Evolutionary conservation across 2,113 vertebrate species (phyloP).

Genomic region (Athene cunicularia): DNA sequence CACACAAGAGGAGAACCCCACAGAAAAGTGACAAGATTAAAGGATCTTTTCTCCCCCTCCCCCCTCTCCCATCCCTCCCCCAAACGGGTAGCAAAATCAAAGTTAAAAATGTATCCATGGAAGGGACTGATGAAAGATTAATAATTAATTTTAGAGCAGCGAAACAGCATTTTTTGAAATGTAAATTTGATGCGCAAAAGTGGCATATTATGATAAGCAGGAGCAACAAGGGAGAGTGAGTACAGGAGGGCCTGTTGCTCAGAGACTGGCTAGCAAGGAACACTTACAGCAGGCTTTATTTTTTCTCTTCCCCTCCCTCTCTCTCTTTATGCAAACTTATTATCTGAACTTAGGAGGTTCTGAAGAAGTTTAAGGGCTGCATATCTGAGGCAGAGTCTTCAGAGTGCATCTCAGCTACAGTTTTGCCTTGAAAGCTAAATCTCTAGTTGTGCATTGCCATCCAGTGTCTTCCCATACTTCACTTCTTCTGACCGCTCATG

Average conservation of each 20-base stretch:
- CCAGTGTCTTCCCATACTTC: slow-evolving; percentile 32
- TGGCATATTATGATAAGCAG: slow-evolving; percentile 71
- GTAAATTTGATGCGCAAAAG: slow-evolving; percentile 75
- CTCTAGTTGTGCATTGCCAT: slow-evolving; percentile 52
- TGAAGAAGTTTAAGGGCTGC: slow-evolving; percentile 52
- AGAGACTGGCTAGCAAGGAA: slow-evolving; percentile 56
- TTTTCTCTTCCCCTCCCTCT: slow-evolving; percentile 18
- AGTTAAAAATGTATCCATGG: slow-evolving; percentile 74
- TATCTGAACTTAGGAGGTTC: slow-evolving; percentile 38
- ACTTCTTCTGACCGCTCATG: slow-evolving; percentile 8
- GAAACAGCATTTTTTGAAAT: slow-evolving; percentile 77
- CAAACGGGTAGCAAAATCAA: slow-evolving; percentile 69
- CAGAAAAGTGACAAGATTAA: slow-evolving; percentile 70
- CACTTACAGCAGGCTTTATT: slow-evolving; percentile 10
- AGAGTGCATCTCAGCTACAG: background rate
- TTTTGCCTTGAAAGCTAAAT: slow-evolving; percentile 28
- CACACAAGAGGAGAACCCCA: slow-evolving; percentile 38
- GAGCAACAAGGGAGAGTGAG: slow-evolving; percentile 50
- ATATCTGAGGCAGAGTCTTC: slow-evolving; percentile 1
- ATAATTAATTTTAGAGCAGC: slow-evolving; percentile 77
- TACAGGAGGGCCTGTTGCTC: slow-evolving; percentile 56
- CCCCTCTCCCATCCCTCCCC: slow-evolving; percentile 28
- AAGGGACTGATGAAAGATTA: slow-evolving; percentile 74
- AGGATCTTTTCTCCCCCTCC: slow-evolving; percentile 58
- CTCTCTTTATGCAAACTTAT: slow-evolving; percentile 63